Percentiles rank a stretch among this genome's conserved stretches.
phyloP scores from a whole-genome alignment of 2,797 vertebrate genomes.

The Harpagifer antarcticus region DNA sequence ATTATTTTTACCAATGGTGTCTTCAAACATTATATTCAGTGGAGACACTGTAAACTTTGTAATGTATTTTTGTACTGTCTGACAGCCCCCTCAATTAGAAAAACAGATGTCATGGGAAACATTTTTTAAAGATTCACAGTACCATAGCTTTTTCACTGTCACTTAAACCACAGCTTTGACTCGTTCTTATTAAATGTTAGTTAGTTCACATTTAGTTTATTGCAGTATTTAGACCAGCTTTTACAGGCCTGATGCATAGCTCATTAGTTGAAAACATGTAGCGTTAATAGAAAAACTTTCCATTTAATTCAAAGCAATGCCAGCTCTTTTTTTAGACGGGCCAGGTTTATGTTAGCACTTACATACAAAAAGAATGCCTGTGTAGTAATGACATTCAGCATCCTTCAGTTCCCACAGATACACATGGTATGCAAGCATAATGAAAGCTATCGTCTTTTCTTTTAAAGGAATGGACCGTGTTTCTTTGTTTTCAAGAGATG shows the following conservation, averaged over 20 bases:
- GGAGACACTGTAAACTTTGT: constrained; percentile 24
- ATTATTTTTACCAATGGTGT: constrained; percentile 16
- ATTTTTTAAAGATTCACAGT: constrained; percentile 15
- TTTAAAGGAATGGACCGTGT: constrained; percentile 17
- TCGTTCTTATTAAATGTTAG: constrained; percentile 32
- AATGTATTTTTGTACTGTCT: constrained; percentile 22
- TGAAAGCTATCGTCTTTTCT: constrained; percentile 32
- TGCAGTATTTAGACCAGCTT: constrained; percentile 31
- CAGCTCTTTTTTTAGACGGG: constrained; percentile 46
- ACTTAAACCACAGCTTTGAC: constrained; percentile 35
- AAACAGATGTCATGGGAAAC: constrained; percentile 17
- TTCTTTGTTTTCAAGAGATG: constrained; percentile 42
- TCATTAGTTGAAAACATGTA: constrained; percentile 45
- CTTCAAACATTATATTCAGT: constrained; percentile 17
- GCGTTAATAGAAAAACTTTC: constrained; percentile 32
- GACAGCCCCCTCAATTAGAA: constrained; percentile 22
- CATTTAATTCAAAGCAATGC: constrained; percentile 34
- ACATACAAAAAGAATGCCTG: constrained; percentile 54
- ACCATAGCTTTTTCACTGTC: constrained; percentile 21
- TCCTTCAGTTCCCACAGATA: constrained; percentile 43
- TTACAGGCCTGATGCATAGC: constrained; percentile 33
- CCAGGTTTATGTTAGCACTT: constrained; percentile 66
- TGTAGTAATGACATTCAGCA: constrained; percentile 52
- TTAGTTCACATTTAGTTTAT: constrained; percentile 27
- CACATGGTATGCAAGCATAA: constrained; percentile 52